Evolutionary conservation across 1,140 invertebrate species (phyloP).

Genomic region (Hylyphantes graminicola): DNA sequence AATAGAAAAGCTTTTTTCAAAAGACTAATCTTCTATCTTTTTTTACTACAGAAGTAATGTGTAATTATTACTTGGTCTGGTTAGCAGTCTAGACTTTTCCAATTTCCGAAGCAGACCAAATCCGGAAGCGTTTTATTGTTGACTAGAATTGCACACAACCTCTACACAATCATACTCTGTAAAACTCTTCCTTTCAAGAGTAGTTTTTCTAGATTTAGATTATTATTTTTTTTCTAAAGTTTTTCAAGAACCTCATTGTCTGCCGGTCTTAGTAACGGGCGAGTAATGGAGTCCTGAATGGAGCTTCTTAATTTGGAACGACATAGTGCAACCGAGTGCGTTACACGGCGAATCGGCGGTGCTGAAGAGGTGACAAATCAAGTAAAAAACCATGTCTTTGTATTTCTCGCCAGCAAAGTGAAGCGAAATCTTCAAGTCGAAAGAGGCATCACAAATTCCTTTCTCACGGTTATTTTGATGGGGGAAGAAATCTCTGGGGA

Average conservation of each 20-base stretch:
- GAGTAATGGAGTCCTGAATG: slow-evolving; percentile 30
- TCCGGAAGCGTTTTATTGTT: no score
- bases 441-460: slow-evolving; percentile 55
- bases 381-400: slow-evolving; percentile 36
- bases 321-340: slow-evolving; percentile 30
- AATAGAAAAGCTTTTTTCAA: no score
- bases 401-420: slow-evolving; percentile 19
- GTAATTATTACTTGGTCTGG: no score
- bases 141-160: no score
- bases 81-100: no score
- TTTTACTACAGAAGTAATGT: no score
- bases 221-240: not conserved
- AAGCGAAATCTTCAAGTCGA: slow-evolving; percentile 41
- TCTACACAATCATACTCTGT: no score
- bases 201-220: no score
- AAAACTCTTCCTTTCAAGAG: no score
- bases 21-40: no score
- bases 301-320: slow-evolving; percentile 46
- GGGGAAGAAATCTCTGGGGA: not conserved
- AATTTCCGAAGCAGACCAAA: no score
- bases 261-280: not conserved
- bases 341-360: slow-evolving; percentile 41
- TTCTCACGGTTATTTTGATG: slow-evolving; percentile 53
- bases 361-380: slow-evolving; percentile 48
- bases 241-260: not conserved